These are phyloP conservation scores for Holacanthus passer DNA, from an alignment of 2,113 vertebrate species.

Conservation along the genomic window DNA sequence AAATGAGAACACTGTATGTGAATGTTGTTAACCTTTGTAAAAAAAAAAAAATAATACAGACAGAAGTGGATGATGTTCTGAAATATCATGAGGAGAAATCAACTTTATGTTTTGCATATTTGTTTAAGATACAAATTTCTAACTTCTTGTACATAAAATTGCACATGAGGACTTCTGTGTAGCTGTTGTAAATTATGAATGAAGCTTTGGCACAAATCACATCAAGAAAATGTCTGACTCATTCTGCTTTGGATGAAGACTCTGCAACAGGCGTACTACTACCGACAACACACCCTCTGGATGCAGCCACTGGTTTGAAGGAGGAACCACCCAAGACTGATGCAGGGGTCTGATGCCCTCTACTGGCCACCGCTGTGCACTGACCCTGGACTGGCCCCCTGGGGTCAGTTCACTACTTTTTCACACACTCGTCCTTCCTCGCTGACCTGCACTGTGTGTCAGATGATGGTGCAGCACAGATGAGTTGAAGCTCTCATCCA, in stretches of 20 bases:
- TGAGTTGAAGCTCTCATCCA: not conserved
- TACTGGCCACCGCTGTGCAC: constrained; percentile 58
- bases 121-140: constrained; percentile 62
- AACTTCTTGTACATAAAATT: constrained; percentile 65
- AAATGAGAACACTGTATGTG: constrained; percentile 51
- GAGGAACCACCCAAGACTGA: constrained; percentile 19
- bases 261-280: constrained; percentile 40
- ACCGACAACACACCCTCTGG: constrained; percentile 28
- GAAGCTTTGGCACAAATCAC: constrained; percentile 64
- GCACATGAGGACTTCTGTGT: constrained; percentile 39
- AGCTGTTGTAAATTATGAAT: constrained; percentile 64
- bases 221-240: constrained; percentile 57
- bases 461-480: constrained; percentile 8
- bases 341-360: constrained; percentile 62
- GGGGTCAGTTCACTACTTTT: constrained; percentile 9
- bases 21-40: constrained; percentile 53
- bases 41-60: constrained; percentile 12
- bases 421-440: constrained; percentile 8
- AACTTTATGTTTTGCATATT: constrained; percentile 64
- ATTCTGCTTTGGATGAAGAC: constrained; percentile 58
- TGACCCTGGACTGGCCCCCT: constrained; percentile 29
- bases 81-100: constrained; percentile 65
- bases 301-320: constrained; percentile 15
- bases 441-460: constrained; percentile 41
- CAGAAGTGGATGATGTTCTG: constrained; percentile 31